Evolutionary conservation across 1,140 invertebrate species (phyloP).

Genomic region (Monomorium pharaonis): DNA sequence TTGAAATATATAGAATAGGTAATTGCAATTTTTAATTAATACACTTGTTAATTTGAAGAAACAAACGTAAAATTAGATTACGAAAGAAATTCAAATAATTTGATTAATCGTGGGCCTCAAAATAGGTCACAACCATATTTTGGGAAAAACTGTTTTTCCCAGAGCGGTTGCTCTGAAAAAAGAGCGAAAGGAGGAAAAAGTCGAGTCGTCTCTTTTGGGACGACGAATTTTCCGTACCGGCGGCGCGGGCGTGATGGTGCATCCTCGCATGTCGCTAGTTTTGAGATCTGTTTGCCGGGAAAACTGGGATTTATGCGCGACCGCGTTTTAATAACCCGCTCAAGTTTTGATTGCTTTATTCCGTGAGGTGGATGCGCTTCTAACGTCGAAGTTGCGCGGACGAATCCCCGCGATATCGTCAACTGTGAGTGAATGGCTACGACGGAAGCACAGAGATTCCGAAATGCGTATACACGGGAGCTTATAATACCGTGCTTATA

Average conservation of each 20-base stretch:
- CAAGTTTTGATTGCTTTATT: constrained; percentile 46
- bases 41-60: no score
- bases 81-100: no score
- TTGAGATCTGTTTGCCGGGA: background rate
- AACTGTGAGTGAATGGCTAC: background rate
- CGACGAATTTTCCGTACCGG: background rate
- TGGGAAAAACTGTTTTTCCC: no score
- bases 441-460: background rate
- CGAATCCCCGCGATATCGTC: background rate
- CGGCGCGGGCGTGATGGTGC: no score
- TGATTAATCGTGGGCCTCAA: no score
- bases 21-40: no score
- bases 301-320: constrained; percentile 31
- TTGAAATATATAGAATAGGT: no score
- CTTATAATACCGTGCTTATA: background rate
- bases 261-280: background rate
- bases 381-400: background rate
- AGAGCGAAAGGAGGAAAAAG: background rate
- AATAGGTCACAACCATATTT: no score
- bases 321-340: constrained; percentile 24
- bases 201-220: background rate
- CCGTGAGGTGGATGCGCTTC: background rate
- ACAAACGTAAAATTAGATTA: no score
- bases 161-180: background rate
- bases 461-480: background rate